Evolutionary conservation across 2,797 vertebrate species (phyloP), one percentile per base, ranked within the genome.

Genomic region (Dicrostonyx torquatus): DNA sequence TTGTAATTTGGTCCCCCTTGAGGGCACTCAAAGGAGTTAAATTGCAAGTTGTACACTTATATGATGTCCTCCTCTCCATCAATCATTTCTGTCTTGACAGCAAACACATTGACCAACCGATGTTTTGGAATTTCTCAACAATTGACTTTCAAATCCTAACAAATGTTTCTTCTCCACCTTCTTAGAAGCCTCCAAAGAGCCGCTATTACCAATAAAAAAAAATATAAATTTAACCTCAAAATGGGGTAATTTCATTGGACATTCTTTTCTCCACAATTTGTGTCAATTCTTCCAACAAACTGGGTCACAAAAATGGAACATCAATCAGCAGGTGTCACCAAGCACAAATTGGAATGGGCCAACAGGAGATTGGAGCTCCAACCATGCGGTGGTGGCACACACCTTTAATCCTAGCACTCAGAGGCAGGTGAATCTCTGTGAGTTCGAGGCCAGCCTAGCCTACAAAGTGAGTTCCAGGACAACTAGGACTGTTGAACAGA

Each of bases 61-160:
- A 34, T 53, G 78, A 80, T 62, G 68, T 75, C 94, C 91, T 94
- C 79, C 89, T 91, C 37, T 72, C 66, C 66, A 82, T 96, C 93
- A 73, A 93, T 97, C 95, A 95, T 94, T 86, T 86, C 64, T 90
- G 82, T 91, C 95, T 93, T 95, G 91, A 96, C 94, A 97, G 78
- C 87, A 96, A 96, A 94, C 62, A 68, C 95, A 95, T 93, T 95
- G 97, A 95, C 94, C 93, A 86, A 73, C 97, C 89, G 93, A 94
- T 95, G 97, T 87, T 97, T 93, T 53, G 48, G 78, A 97, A 95
- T 94, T 89, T 95, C 91, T 96, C 50, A 97, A 95, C 89, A 91
- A 96, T 37, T 95, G 87, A 96, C 68, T 94, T 97, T 97, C 95
- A 96, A 95, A 68, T 14, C 68, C 80, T 93, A 64, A 31, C 55